Base-by-base conservation (phyloP, 2,888 invertebrate species). In the Eupithecia centaureata region DNA sequence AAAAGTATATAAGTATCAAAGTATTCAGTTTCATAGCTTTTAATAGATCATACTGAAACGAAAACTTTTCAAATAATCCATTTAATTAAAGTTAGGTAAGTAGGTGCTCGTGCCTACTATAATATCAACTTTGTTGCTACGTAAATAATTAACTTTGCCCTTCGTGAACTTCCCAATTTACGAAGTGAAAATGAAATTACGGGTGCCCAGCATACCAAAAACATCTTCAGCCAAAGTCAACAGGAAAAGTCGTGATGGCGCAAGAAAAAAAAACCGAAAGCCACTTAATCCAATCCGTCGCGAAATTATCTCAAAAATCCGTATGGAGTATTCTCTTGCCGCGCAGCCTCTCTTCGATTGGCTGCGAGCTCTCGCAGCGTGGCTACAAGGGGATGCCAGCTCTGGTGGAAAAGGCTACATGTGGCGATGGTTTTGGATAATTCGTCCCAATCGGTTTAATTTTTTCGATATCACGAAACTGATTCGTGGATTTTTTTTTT, bases 291-390 rank as follows among this genome's bases (percentile, higher is more conserved):
- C 73, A 75, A 76, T 73, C 74, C 71, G 38, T 73, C 70, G 72
- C 70, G 74, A 78, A 75, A 75, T 78, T 79, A 80, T 81, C 79
- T 75, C 76, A 78, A 80, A 81, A 78, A 80, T 76, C 75, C 74
- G 82, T 82, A 83, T 85, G 82, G 86, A 91, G 91, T 85, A 90
- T 79, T 80, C 78, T 84, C 75, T 77, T 78, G 77, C 78, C 82
- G 86, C 86, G 87, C 90, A 91, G 89, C 91, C 84, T 89, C 89
- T 79, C 87, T 93, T 92, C 93, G 93, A 93, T 93, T 93, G 92
- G 92, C 92, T 82, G 87, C 90, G 86, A 77, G 87, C 88, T 87
- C 90, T 87, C 90, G 91, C 91, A 92, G 92, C 91, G 90, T 92
- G 89, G 91, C 92, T 91, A 92, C 92, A 90, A 86, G 91, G 54